Conservation (phyloP, 2,113 vertebrate species). For the Panthera tigris region DNA sequence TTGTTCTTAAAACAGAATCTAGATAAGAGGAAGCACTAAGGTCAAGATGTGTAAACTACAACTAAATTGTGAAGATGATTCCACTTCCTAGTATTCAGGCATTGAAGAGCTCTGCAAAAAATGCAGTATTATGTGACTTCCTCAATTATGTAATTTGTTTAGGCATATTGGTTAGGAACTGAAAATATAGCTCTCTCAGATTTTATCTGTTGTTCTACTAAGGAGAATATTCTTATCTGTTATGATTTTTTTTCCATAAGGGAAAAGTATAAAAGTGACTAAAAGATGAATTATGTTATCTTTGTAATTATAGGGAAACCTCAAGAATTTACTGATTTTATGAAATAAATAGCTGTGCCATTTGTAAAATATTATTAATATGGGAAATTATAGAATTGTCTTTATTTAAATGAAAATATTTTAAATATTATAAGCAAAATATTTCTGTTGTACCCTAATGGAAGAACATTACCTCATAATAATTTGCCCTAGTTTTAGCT, state of each 20-base stretch:
- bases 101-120: background rate
- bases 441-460: background rate
- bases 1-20: background rate
- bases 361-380: background rate
- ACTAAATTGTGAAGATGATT: slow-evolving; percentile 35
- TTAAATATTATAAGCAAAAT: background rate
- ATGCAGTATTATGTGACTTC: slow-evolving; percentile 21
- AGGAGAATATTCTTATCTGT: background rate
- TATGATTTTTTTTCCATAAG: background rate
- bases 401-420: background rate
- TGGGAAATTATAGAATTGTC: background rate
- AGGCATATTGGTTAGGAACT: slow-evolving; percentile 8
- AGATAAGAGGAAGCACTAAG: slow-evolving; percentile 61
- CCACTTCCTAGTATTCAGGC: slow-evolving; percentile 62
- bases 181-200: background rate
- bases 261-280: background rate
- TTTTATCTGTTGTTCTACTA: slow-evolving; percentile 44
- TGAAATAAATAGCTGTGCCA: background rate
- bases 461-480: background rate
- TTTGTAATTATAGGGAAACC: background rate
- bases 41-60: slow-evolving; percentile 60
- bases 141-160: slow-evolving; percentile 50
- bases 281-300: background rate
- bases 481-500: background rate
- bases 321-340: background rate